Percentiles rank a stretch among this genome's conserved stretches.
These are phyloP conservation scores for Drosophila baimaii DNA, from an alignment of 1,140 invertebrate genomes.

Conservation along the genomic window DNA sequence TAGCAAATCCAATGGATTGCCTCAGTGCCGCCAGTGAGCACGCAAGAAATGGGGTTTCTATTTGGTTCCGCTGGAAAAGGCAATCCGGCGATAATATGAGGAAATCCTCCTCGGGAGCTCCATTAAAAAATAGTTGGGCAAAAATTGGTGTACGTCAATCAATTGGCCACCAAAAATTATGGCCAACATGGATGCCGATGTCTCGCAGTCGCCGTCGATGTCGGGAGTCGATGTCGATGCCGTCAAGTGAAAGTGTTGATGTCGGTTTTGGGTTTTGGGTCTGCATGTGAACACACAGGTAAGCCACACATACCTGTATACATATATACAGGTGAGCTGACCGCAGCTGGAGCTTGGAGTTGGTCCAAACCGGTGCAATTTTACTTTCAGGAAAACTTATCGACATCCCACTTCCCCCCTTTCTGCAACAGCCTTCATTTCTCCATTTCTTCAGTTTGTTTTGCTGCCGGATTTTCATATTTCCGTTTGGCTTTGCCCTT, in stretches of 20 bases:
- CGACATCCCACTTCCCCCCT: conserved; percentile 25
- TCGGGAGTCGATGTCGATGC: neutral
- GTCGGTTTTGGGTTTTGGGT: conserved; percentile 6
- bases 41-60: conserved; percentile 9
- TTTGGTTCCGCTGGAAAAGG: conserved; percentile 27
- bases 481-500: conserved; percentile 32
- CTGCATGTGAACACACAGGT: conserved; percentile 8
- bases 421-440: neutral
- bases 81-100: conserved; percentile 26
- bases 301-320: neutral
- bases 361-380: conserved; percentile 42
- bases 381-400: conserved; percentile 41
- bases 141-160: conserved; percentile 43
- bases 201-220: too few species aligned
- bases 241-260: conserved; percentile 39
- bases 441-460: neutral
- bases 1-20: conserved; percentile 24
- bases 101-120: conserved; percentile 27
- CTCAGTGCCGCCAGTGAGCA: conserved; percentile 1
- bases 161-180: conserved; percentile 45
- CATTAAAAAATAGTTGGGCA: conserved; percentile 44
- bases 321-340: conserved; percentile 15
- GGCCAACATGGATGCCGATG: conserved; percentile 21
- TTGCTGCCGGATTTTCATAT: conserved; percentile 7
- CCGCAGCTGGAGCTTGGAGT: conserved; percentile 8